Base-by-base conservation (phyloP, 2,113 vertebrate species). In the Callospermophilus lateralis region DNA sequence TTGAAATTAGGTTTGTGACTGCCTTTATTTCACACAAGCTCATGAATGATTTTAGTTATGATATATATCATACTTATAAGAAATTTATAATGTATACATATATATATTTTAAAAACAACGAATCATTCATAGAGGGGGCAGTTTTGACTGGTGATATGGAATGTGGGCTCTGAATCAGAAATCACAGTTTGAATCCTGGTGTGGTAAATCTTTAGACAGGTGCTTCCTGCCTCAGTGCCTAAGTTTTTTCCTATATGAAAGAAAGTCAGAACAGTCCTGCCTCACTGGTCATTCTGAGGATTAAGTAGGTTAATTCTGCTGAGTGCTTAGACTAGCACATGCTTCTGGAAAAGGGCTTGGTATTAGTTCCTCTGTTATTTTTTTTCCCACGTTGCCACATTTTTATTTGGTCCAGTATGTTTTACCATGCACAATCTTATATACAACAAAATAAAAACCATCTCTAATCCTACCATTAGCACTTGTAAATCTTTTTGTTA, bases 171-270 rank as follows among this genome's bases (percentile, higher is more conserved):
- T 85, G 86, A 91, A 77, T 32, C 17, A 94, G 37, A 78, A 78
- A 37, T 67, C 48, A 51, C 30, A 63, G 3, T 90, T 86, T 92
- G 26, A 74, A 87, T 89, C 6, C 51, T 80, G 55, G 22, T 79
- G 37, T 37, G 95, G 6, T 88, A 30, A 97, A 6, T 68, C 58
- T 95, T 85, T 63, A 89, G 48, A 88, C 37, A 79, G 77, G 24
- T 84, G 28, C 24, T n/a, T 67, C 53, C 55, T 24, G 3, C 86
- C 22, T 96, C 20, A 28, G 30, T 55, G 45, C n/a, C 26, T 37
- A 51, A n/a, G 28, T 79, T 53, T 93, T 51, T 28, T 93, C 42
- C 37, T 77, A 10, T 76, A n/a, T 88, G 42, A 90, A 86, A 42
- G 45, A 73, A 28, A 51, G 48, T 51, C 10, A 28, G 17, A 9